phyloP scores from a whole-genome alignment of 2,113 vertebrate species.

The Bujurquina vittata region DNA sequence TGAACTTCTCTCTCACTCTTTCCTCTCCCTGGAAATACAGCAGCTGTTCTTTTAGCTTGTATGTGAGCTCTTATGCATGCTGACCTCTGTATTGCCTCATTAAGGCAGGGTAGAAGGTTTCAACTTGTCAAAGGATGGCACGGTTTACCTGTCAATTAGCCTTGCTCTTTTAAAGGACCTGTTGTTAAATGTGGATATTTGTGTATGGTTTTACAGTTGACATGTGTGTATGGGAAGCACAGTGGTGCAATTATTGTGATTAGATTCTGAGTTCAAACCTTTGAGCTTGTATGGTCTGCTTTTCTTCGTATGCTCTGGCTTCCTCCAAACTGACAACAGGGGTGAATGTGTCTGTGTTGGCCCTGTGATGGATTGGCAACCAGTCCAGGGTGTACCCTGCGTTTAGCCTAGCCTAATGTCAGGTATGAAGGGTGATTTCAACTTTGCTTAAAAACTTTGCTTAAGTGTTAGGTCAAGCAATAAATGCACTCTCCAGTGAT shows the following conservation, averaged over 20 bases:
- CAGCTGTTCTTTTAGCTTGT: too few species aligned
- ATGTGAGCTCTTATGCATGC: background rate
- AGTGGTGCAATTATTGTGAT: background rate
- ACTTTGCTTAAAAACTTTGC: background rate
- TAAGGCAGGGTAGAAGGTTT: background rate
- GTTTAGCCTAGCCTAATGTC: background rate
- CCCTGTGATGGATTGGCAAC: background rate
- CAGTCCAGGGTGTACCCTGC: background rate
- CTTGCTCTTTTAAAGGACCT: background rate
- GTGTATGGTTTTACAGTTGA: background rate
- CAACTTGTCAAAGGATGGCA: slow-evolving; percentile 7
- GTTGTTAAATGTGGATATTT: background rate
- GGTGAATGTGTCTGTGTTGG: background rate
- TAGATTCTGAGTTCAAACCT: background rate
- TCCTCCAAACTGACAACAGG: background rate
- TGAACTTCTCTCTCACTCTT: too few species aligned
- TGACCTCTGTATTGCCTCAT: slow-evolving; percentile 12
- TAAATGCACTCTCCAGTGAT: background rate
- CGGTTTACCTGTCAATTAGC: background rate
- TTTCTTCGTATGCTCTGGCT: background rate
- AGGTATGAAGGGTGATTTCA: background rate
- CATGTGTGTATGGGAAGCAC: background rate
- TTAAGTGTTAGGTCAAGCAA: background rate
- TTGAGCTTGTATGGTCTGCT: background rate
- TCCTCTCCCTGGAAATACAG: too few species aligned